Base-by-base conservation (phyloP, 53 echinoderm and acorn worm genomes). In the Hippasteria phrygiana region DNA sequence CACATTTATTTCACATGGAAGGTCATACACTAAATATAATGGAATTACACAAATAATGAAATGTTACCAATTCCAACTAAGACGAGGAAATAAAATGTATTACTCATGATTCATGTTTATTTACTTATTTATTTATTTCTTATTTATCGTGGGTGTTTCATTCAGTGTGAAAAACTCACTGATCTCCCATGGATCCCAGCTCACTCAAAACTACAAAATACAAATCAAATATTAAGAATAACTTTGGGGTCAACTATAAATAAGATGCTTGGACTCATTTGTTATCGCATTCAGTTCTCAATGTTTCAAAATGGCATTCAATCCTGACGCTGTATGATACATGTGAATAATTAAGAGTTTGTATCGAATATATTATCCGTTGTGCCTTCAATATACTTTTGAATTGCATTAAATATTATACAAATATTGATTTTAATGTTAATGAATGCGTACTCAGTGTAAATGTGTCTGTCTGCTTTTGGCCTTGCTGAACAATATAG, bases 321-420 rank as follows among this genome's bases (percentile, higher is more conserved):
- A 48, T 48, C n/a, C 11, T 35, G 10, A 43, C 28, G 13, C 28
- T 43, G 41, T 55, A 62, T 79, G 18, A 43, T 38, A 43, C 12
- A 27, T 65, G 81, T 62, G 26, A 59, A 59, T 59, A 26, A 17
- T 24, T n/a, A 76, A 27, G 51, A 48, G 47, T 43, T 81, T 81
- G 81, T 81, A 78, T 78, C 9, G 36, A 56, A 36, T 56, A 37
- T 63, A 62, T 64, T 76, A 76, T 76, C 76, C 50, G 31, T 65
- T 65, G 81, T 81, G 65, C 65, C 64, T 81, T 81, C 63, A 38
- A 81, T 36, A 2, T 26, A 42, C 72, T 41, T 72, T 72, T 39
- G 18, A 38, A 24, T 51, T n/a, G 31, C 59, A 81, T 43, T 81
- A 29, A 36, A 81, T 81, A 81, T 81, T 81, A 63, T 24, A 59